Base-by-base conservation (phyloP, 2,888 invertebrate genomes). In the Plagiodera versicolora region DNA sequence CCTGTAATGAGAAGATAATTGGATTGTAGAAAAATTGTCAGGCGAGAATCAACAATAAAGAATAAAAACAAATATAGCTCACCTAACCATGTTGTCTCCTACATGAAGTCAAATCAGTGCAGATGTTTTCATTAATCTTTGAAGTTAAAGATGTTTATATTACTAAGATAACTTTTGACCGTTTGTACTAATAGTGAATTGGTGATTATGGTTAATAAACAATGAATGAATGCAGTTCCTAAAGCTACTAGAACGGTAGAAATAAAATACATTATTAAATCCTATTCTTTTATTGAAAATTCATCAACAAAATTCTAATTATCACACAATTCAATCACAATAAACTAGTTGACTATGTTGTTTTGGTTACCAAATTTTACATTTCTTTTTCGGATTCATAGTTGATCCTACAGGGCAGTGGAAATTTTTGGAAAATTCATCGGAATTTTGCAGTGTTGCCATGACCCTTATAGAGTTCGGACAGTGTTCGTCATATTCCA, bases 361-460 rank as follows among this genome's bases (percentile, higher is more conserved):
- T 0, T 32, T 52, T 11, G 24, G 32, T 60, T 60, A 85, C 85
- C 85, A 85, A 67, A 85, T 82, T 67, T 81, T 80, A 69, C 85
- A 85, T 66, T 81, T 82, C 48, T 74, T 72, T 1, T 74, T 71
- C 1, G 86, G 85, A 77, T 85, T 85, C 86, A 87, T 86, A 32
- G 74, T 75, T 16, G 83, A 80, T 2, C 84, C 83, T 4, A 72
- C 67, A 1, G 80, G 80, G 69, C 87, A 87, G n/a, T 82, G 76
- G 74, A 87, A 91, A 0, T 87, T 85, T 10, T 81, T 77, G 0
- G 90, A 84, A 72, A 93, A 93, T 67, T 91, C 90, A 14, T 84
- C 82, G 0, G 87, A 90, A 75, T 93, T 93, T 67, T 86, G 85
- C 0, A 92, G 77, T 0, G 87, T 86, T 0, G 89, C 92, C 30